Percentiles rank a stretch among this genome's conserved stretches.
Evolutionary conservation across 2,797 vertebrate species (phyloP).

Genomic region (Linurgus olivaceus): DNA sequence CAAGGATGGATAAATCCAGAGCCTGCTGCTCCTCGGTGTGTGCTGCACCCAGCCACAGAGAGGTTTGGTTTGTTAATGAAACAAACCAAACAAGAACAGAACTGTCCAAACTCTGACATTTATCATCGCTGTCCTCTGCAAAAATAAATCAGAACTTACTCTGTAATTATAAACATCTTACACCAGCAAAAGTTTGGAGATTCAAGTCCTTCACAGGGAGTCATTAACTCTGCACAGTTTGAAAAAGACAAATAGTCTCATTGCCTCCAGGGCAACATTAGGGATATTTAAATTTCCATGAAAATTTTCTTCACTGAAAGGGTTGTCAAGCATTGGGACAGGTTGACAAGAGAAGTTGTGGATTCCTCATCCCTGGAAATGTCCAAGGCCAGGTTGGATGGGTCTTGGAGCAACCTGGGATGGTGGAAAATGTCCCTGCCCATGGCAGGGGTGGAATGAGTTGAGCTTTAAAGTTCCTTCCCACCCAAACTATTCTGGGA

Average conservation of each 20-base stretch:
- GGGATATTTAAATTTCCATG: background rate
- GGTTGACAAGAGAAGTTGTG: background rate
- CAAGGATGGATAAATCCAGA: background rate
- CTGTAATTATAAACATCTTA: background rate
- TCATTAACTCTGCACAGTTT: background rate
- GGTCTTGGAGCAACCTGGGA: background rate
- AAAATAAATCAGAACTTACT: background rate
- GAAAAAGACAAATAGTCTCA: background rate
- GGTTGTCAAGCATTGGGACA: background rate
- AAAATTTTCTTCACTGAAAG: background rate
- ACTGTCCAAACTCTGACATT: background rate
- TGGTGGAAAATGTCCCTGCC: background rate
- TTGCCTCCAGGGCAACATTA: background rate
- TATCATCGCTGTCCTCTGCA: background rate
- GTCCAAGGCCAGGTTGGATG: fast-evolving
- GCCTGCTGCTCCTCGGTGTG: fast-evolving
- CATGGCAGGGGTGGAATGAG: background rate
- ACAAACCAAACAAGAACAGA: background rate
- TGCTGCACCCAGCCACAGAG: background rate
- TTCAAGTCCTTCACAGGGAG: background rate
- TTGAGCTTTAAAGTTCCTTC: background rate
- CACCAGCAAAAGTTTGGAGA: fast-evolving
- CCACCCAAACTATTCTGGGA: background rate
- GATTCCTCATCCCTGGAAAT: background rate
- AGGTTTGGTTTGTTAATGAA: background rate